Conservation (phyloP, 2,888 invertebrate genomes). For the Drosophila nigricruria region DNA sequence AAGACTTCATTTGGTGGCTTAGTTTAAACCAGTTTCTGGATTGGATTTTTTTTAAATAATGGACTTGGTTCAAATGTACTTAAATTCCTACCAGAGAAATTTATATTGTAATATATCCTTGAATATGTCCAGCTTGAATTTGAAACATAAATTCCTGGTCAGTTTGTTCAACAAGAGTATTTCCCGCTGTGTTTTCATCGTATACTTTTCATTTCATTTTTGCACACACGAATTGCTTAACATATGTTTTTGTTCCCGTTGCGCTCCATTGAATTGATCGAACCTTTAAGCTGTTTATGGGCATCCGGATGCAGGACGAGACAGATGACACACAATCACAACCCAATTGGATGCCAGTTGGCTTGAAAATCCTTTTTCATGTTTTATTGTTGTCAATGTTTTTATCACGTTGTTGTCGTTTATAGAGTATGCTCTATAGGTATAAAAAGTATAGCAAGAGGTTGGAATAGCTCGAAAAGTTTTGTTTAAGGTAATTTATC, state of each 20-base stretch:
- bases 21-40: background rate
- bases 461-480: too few relatives aligned
- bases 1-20: conserved; percentile 1
- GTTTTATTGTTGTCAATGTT: background rate
- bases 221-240: conserved; percentile 66
- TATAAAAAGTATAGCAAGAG: background rate
- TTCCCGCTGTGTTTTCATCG: conserved; percentile 11
- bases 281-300: conserved; percentile 55
- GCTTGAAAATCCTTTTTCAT: background rate
- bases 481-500: background rate
- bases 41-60: too few relatives aligned
- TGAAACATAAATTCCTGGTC: background rate
- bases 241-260: conserved; percentile 54
- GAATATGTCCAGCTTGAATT: background rate
- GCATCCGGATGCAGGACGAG: conserved; percentile 16
- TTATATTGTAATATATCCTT: background rate
- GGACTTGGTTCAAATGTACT: background rate
- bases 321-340: background rate
- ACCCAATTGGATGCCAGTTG: conserved; percentile 9
- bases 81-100: background rate
- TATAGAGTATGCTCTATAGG: background rate
- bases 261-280: conserved; percentile 51
- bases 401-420: background rate
- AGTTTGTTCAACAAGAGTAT: background rate
- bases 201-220: conserved; percentile 39